phyloP scores from a whole-genome alignment of 2,888 invertebrate species.

The Periphyllus acericola region DNA sequence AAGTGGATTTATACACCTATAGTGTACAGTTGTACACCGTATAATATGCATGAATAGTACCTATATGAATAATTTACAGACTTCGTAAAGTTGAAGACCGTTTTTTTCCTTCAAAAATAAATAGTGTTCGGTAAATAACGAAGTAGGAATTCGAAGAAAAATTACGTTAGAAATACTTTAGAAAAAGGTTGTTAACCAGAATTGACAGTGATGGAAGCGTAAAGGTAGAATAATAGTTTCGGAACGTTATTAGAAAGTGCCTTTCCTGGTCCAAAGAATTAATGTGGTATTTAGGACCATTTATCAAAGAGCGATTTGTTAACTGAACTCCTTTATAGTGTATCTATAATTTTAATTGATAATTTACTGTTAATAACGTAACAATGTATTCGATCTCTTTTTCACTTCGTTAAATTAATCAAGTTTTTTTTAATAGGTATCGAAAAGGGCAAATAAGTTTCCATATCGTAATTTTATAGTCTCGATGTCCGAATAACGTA shows the following conservation, averaged over 20 bases:
- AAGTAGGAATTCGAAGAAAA: neutral
- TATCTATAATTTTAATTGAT: slow-evolving; percentile 18
- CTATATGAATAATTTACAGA: neutral
- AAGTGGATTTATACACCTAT: neutral
- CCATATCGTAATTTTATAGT: too few species aligned
- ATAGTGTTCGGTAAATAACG: neutral
- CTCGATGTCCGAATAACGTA: too few species aligned
- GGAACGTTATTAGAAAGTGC: slow-evolving; percentile 52
- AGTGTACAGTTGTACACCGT: too few species aligned
- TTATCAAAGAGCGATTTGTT: slow-evolving; percentile 46
- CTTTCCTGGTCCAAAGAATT: slow-evolving; percentile 24
- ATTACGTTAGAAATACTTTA: slow-evolving; percentile 28
- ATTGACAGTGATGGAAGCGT: slow-evolving; percentile 54
- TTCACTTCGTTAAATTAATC: neutral
- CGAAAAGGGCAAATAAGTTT: too few species aligned
- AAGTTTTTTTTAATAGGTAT: neutral
- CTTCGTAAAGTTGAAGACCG: neutral
- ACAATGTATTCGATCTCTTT: neutral
- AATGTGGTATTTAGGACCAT: slow-evolving; percentile 43
- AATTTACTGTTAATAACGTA: neutral
- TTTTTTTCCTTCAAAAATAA: neutral
- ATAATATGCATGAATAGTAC: neutral
- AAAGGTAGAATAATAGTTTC: slow-evolving; percentile 37
- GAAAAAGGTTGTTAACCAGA: slow-evolving; percentile 16
- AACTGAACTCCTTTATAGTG: neutral